A percentile compares a stretch with the other conserved stretches of the same genome.
phyloP scores from a whole-genome alignment of 2,113 vertebrate genomes.

The Petrocephalus microphthalmus region DNA sequence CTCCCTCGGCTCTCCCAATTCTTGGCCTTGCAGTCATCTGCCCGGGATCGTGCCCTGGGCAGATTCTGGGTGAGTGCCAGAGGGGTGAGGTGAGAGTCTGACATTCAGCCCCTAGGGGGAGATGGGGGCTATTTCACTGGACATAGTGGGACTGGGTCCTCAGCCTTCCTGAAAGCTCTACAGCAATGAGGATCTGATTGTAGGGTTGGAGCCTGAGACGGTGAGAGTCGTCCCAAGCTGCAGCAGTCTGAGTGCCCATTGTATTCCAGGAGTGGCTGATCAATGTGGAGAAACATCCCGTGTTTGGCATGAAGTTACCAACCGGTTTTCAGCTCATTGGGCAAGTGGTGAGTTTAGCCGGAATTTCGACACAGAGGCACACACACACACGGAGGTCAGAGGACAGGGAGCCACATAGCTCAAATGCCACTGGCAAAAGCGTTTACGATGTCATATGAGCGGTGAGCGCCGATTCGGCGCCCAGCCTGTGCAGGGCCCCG shows the following conservation, averaged over 20 bases:
- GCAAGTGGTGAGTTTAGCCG: constrained; percentile 64
- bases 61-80: constrained; percentile 62
- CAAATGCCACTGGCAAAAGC: neutral
- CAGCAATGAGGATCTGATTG: neutral
- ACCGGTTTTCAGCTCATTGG: constrained; percentile 75
- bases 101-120: neutral
- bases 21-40: constrained; percentile 45
- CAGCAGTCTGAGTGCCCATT: neutral
- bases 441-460: neutral
- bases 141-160: neutral
- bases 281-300: constrained; percentile 56
- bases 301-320: constrained; percentile 74
- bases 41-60: constrained; percentile 54
- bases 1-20: constrained; percentile 56
- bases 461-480: neutral
- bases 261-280: constrained; percentile 65
- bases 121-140: neutral
- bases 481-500: neutral
- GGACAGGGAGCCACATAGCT: neutral
- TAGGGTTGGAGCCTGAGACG: neutral
- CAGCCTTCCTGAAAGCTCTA: neutral
- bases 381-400: neutral
- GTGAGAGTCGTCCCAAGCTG: neutral
- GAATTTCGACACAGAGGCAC: neutral
- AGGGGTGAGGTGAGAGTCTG: neutral